Conservation (phyloP, 1,140 invertebrate species). For the Aphidius gifuensis region DNA sequence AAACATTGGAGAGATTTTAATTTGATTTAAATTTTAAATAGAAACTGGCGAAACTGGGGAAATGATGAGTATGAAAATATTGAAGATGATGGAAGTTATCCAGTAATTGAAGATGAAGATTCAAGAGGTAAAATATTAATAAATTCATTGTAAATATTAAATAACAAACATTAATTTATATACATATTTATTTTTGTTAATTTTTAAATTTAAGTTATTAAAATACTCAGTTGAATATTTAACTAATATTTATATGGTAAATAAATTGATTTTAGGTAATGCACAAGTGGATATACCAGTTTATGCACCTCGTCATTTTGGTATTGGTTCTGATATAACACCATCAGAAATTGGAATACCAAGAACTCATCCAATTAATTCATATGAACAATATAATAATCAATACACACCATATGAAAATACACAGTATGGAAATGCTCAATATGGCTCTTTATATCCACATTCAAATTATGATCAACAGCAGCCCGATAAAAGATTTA, state of each 20-base stretch:
- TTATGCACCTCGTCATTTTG: conserved; percentile 33
- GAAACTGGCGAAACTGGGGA: conserved; percentile 38
- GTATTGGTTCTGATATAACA: conserved; percentile 29
- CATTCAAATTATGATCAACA: conserved; percentile 34
- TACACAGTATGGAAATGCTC: conserved; percentile 36
- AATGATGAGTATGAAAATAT: conserved; percentile 42
- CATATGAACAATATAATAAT: conserved; percentile 40
- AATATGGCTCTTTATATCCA: conserved; percentile 36
- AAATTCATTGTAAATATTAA: background rate
- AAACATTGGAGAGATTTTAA: background rate
- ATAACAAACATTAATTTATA: background rate
- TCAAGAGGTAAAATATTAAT: conserved; percentile 30
- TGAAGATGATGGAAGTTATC: conserved; percentile 35
- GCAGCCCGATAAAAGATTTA: conserved; percentile 41
- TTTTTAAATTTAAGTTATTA: background rate
- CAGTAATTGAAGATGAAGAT: conserved; percentile 39
- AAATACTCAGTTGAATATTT: background rate
- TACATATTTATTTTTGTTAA: background rate
- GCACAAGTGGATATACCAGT: conserved; percentile 29
- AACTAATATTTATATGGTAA: background rate
- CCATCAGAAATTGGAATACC: conserved; percentile 40
- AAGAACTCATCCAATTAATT: conserved; percentile 38
- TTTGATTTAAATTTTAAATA: conserved; percentile 24
- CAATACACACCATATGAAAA: conserved; percentile 36
- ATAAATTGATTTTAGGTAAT: conserved; percentile 17